A percentile compares a stretch with the other conserved stretches of the same genome.
Conservation (phyloP, 2,113 vertebrate species). For the Sarotherodon lohbergeri region DNA sequence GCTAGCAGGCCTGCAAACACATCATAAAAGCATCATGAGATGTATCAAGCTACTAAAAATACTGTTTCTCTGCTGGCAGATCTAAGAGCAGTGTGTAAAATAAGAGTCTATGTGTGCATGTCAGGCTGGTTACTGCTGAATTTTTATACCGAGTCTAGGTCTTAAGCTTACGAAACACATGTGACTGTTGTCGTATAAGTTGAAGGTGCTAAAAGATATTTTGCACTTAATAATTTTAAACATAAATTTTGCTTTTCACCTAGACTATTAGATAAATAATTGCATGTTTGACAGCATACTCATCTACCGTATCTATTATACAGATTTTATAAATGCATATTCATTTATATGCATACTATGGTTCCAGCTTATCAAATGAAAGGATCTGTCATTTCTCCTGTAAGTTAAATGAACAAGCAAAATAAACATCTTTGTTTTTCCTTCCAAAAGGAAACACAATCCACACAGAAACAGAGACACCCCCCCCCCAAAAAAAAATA, state of each 20-base stretch:
- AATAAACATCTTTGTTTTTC: neutral
- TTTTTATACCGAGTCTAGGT: neutral
- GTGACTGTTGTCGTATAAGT: neutral
- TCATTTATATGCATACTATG: neutral
- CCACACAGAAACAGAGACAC: too few species aligned
- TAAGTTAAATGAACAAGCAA: neutral
- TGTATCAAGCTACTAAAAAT: conserved; percentile 6
- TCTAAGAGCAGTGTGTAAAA: conserved; percentile 1
- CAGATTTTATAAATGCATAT: neutral
- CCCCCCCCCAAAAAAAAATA: neutral
- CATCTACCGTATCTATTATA: neutral
- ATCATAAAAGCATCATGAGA: neutral
- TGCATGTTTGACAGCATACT: neutral
- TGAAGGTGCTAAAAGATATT: neutral
- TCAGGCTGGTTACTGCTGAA: neutral
- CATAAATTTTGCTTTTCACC: neutral
- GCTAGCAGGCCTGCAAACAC: conserved; percentile 1
- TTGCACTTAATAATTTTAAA: neutral
- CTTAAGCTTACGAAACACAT: neutral
- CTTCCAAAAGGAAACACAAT: too few species aligned
- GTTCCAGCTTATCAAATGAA: neutral
- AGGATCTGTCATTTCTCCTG: neutral
- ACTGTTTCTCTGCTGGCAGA: neutral
- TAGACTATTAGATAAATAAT: neutral
- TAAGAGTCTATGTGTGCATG: neutral